These are phyloP conservation scores for Patella vulgata DNA, from an alignment of 1,140 invertebrate species.

Conservation along the genomic window DNA sequence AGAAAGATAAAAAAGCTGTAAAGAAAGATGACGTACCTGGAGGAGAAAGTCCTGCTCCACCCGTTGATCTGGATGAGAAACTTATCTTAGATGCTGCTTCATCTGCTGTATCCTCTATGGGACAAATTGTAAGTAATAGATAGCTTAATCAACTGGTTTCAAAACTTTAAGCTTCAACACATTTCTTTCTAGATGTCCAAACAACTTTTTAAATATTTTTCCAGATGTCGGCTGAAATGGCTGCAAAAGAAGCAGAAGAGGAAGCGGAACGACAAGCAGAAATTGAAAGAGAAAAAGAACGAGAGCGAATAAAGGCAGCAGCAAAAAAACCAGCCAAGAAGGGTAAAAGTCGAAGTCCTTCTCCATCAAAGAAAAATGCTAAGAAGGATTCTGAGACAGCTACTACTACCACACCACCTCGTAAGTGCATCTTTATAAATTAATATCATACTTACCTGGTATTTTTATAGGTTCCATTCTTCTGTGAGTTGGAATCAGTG, in stretches of 20 bases:
- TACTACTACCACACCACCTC: conserved; percentile 30
- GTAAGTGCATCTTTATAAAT: conserved; percentile 22
- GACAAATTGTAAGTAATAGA: conserved; percentile 29
- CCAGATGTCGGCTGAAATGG: conserved; percentile 52
- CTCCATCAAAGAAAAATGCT: conserved; percentile 57
- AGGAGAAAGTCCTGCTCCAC: conserved; percentile 55
- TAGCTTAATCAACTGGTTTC: too few species aligned
- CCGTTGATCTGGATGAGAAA: conserved; percentile 62
- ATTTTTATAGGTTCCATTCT: too few species aligned
- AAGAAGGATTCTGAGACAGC: conserved; percentile 47
- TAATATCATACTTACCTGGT: too few species aligned
- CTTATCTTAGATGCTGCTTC: conserved; percentile 60
- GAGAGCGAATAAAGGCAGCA: conserved; percentile 42
- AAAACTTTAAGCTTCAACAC: too few species aligned
- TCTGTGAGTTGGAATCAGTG: too few species aligned
- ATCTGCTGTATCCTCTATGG: conserved; percentile 40
- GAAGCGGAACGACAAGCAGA: conserved; percentile 58
- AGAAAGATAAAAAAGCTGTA: conserved; percentile 51
- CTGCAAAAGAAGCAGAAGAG: conserved; percentile 59
- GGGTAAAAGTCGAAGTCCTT: conserved; percentile 57
- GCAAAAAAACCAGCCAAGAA: conserved; percentile 46
- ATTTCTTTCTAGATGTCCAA: too few species aligned
- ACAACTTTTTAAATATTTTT: conserved; percentile 2
- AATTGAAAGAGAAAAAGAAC: conserved; percentile 51
- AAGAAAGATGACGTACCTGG: conserved; percentile 51